Base-by-base conservation (phyloP, 2,797 vertebrate species). In the Chelidonichthys spinosus region DNA sequence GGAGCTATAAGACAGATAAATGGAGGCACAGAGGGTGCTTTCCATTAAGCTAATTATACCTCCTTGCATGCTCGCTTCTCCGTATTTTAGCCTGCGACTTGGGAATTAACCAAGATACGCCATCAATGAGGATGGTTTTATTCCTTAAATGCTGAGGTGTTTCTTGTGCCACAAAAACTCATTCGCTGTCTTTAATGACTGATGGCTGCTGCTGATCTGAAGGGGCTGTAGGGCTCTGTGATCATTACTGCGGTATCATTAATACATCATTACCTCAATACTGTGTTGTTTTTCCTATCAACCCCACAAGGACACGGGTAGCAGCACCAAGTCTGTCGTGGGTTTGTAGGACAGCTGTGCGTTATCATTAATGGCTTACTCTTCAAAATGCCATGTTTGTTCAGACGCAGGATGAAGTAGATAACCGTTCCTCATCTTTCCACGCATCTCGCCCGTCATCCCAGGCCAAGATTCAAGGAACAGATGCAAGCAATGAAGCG, bases 201-300 rank as follows among this genome's bases (percentile, higher is more conserved):
- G 44, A 74, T 80, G 44, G 10, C 40, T 49, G 43, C 18, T 56
- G 18, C 52, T 73, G 55, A 55, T 74, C 42, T 75, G 36, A 78
- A 66, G 11, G n/a, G 35, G 59, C 67, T 46, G 33, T 11, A 62
- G 33, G 33, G n/a, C 43, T 60, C 47, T 61, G 61, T 71, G 43
- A 76, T 80, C 60, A 18, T 69, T 74, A 62, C 60, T 25, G 66
- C 70, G 39, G 55, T 46, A 17, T 74, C 71, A 70, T 85, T 72
- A 77, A 79, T 68, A 63, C 39, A 42, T 33, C 55, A 46, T 56
- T 54, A 53, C 52, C n/a, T 15, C 44, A 56, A 5, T 13, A 8
- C 10, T 8, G 47, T 35, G 7, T 35, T 2, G 10, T 35, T 44
- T 18, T 32, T 69, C 25, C 14, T 69, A 65, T 35, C 63, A 37